Evolutionary conservation across 92 coral and sea anemone genomes (phyloP), one percentile per base, ranked within the genome.

Genomic region (Zoanthus solanderi): DNA sequence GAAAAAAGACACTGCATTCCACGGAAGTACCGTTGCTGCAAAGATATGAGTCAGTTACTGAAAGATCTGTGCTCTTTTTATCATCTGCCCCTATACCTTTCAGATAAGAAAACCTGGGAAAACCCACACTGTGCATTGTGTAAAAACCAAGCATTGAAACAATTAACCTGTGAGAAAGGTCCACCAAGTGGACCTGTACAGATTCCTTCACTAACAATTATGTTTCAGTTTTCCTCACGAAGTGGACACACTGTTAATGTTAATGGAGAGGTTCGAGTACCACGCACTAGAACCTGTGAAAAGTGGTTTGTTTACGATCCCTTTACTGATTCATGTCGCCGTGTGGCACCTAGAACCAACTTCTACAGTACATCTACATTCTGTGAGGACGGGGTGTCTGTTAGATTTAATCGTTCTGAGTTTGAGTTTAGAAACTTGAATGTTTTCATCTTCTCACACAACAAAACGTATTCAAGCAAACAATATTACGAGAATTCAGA

Each of bases 111-210:
- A 34, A 37, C 84, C 4, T 60, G 32, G 72, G 84, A 79, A 32
- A 79, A 79, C 34, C 84, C 84, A 11, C 84, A 79, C 54, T 79
- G 73, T 68, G 58, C 72, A 3, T 37, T 60, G 31, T 79, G 84
- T n/a, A 44, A 37, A 3, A 15, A 37, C 6, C 72, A 79, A n/a
- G 56, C 71, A 9, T 53, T 79, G 32, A 61, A 34, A 31, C 34
- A 14, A 48, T 45, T 58, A 48, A 79, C 16, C 32, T 79, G 84
- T 68, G 44, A 9, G 31, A 61, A 79, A 61, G 84, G 84, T 29
- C 54, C 72, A 16, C 7, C 84, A 10, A 9, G 8, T 1, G 58
- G 42, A 18, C 1, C 7, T 1, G 5, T 7, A 5, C 45, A 11
- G 0, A 11, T 13, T 0, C 84, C 84, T 17, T n/a, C 84, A 14